Conservation (phyloP, 2,888 invertebrate genomes). For the Cataglyphis rosenhaueri region DNA sequence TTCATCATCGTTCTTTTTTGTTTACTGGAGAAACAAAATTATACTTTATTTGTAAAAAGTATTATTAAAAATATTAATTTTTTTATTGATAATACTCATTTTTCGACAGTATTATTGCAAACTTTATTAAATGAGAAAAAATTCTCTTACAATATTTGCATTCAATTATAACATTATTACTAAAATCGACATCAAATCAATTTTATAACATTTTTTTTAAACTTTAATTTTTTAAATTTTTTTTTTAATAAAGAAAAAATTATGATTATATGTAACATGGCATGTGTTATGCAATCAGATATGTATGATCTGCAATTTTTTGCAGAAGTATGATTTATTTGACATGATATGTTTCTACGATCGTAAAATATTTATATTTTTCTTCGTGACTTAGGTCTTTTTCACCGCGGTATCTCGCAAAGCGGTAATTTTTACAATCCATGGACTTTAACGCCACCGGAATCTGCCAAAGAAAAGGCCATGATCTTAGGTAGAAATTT, state of each 20-base stretch:
- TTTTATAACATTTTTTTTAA: neutral
- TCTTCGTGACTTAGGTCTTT: conserved; percentile 86
- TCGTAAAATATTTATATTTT: neutral
- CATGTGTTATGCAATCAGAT: neutral
- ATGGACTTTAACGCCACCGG: conserved; percentile 89
- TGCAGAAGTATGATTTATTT: neutral
- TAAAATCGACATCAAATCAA: too few relatives aligned
- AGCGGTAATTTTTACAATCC: conserved; percentile 91
- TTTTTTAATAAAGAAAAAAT: neutral
- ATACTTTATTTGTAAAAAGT: neutral
- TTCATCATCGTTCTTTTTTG: neutral
- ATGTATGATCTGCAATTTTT: neutral
- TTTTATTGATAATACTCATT: neutral
- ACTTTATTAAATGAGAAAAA: neutral
- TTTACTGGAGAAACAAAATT: neutral
- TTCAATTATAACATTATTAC: too few relatives aligned
- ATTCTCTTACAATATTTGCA: too few relatives aligned
- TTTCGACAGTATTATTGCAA: neutral
- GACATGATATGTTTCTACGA: neutral
- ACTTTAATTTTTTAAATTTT: neutral
- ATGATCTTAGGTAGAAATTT: conserved; percentile 88
- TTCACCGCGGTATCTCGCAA: conserved; percentile 91
- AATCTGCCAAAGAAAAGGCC: conserved; percentile 88
- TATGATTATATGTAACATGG: neutral
- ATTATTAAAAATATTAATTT: neutral